Base-by-base conservation (phyloP, 2,888 invertebrate species). In the Oasisia sp. region DNA sequence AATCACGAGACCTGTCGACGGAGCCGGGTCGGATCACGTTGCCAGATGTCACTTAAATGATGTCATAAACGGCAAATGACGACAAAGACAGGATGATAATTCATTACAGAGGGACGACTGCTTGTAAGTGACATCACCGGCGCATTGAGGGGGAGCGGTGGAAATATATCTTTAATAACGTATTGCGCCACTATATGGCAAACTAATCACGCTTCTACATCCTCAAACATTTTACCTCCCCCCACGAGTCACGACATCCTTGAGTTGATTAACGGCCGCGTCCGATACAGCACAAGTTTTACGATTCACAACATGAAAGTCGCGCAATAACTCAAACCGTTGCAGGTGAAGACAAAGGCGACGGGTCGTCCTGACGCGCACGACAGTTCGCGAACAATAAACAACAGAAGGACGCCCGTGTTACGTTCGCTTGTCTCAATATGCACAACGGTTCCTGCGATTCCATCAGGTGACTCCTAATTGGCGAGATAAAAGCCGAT, bases 401-500 rank as follows among this genome's bases (percentile, higher is more conserved):
- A 74, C 74, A 74, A 74, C 74, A 74, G 74, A 74, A 74, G 19
- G 74, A 74, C 74, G 74, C 19, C 27, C 74, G 74, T 74, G 74
- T 74, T n/a, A 74, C 27, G 74, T 74, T 74, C 74, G 7, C 74
- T 74, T 74, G 74, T 74, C 74, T 74, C 74, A 74, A 74, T 74
- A 74, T 74, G 74, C 74, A 74, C 74, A 74, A 74, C 74, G 74
- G 74, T 74, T 74, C 56, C 74, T 74, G 74, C 27, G 14, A 74
- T 74, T 74, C 74, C 74, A 74, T 74, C 27, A 74, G 74, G 74
- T 74, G 74, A 74, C 74, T 74, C 74, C n/a, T 74, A 74, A 74
- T 74, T 74, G 74, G 74, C 74, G 27, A 74, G 74, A 74, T 74
- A 74, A 74, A 74, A 74, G 74, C 74, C 19, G 74, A 74, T 74